phyloP scores from a whole-genome alignment of 2,113 vertebrate genomes.

The Ploceus nigricollis region DNA sequence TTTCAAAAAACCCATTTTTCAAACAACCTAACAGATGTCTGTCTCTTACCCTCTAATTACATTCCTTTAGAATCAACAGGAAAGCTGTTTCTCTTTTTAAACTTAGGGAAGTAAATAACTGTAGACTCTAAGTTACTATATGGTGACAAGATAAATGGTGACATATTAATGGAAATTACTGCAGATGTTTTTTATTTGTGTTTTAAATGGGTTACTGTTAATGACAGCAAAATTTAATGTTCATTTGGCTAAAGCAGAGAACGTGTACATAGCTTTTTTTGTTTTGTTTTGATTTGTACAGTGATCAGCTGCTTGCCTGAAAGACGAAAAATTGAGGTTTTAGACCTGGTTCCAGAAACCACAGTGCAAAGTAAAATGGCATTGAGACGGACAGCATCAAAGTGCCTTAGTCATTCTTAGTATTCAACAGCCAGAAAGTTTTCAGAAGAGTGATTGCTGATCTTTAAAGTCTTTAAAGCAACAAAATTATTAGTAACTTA shows the following conservation, averaged over 20 bases:
- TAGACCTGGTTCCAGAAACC: neutral
- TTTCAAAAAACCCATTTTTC: neutral
- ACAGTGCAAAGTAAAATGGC: neutral
- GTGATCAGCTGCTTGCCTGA: neutral
- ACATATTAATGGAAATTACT: constrained; percentile 8
- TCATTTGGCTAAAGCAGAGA: neutral
- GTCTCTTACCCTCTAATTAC: neutral
- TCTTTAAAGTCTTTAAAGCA: neutral
- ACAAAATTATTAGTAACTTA: neutral
- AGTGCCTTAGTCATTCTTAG: neutral
- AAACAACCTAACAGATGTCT: neutral
- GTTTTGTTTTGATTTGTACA: neutral
- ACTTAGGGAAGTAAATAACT: neutral
- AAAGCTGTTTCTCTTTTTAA: neutral
- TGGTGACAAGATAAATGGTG: neutral
- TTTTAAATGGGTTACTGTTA: neutral
- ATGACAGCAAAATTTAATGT: neutral
- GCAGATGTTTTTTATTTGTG: neutral
- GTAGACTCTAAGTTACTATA: neutral
- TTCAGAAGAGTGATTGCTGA: neutral
- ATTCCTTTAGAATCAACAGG: neutral
- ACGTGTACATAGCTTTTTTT: neutral
- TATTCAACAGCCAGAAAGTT: neutral
- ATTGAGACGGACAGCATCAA: neutral
- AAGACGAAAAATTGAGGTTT: neutral